A percentile compares a stretch with the other conserved stretches of the same genome.
Evolutionary conservation across 2,888 invertebrate species (phyloP).

Genomic region (Xanthorhoe spadicearia): DNA sequence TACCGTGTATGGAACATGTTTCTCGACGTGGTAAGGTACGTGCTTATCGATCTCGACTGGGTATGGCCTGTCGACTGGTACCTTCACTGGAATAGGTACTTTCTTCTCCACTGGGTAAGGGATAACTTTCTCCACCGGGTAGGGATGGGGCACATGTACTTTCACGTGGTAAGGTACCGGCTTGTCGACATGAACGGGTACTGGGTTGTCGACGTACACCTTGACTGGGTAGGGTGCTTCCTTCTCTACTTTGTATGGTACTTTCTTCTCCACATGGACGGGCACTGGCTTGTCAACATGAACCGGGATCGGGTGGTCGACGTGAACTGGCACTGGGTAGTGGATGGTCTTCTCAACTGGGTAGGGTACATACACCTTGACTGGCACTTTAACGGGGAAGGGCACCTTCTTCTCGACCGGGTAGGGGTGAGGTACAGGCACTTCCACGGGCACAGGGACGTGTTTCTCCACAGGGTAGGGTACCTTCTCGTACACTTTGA

Average conservation of each 20-base stretch:
- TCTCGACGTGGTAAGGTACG: constrained; percentile 87
- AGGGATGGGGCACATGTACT: constrained; percentile 89
- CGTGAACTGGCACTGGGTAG: constrained; percentile 88
- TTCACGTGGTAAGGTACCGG: constrained; percentile 91
- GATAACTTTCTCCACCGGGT: constrained; percentile 87
- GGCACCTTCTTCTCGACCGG: constrained; percentile 89
- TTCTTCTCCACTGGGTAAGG: constrained; percentile 88
- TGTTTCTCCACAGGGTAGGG: constrained; percentile 90
- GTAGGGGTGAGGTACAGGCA: constrained; percentile 89
- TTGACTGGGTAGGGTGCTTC: constrained; percentile 89
- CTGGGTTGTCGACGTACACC: constrained; percentile 87
- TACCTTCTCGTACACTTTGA: constrained; percentile 84
- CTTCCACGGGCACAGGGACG: constrained; percentile 88
- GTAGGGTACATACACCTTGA: constrained; percentile 89
- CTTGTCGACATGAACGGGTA: constrained; percentile 91
- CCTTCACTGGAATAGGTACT: constrained; percentile 87
- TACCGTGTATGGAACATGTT: constrained; percentile 88
- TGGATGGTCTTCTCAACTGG: constrained; percentile 90
- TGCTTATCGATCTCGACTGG: constrained; percentile 88
- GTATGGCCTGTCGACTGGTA: constrained; percentile 85
- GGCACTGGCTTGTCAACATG: constrained; percentile 88
- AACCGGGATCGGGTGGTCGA: constrained; percentile 89
- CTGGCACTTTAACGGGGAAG: constrained; percentile 87
- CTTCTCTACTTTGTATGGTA: constrained; percentile 90
- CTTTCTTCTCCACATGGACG: constrained; percentile 89